Percentiles rank a stretch among this genome's conserved stretches.
Conservation (phyloP, 2,113 vertebrate genomes). For the Hoplias malabaricus region DNA sequence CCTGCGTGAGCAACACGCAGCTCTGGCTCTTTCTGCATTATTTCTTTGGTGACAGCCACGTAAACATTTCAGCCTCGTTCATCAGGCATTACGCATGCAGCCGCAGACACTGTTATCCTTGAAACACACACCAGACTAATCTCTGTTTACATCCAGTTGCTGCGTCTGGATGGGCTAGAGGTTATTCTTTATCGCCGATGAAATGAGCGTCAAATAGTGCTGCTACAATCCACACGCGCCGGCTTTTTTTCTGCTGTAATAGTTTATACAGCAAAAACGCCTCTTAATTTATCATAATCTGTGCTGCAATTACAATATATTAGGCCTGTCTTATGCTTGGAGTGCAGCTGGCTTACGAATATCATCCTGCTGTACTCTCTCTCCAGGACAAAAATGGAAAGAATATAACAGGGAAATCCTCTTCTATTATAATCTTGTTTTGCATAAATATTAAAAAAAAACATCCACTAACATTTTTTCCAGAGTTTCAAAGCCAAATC, state of each 20-base stretch:
- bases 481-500: too few relatives aligned
- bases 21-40: background rate
- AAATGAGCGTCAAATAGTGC: conserved; percentile 38
- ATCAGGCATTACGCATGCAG: conserved; percentile 15
- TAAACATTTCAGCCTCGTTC: conserved; percentile 5
- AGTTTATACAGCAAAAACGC: conserved; percentile 23
- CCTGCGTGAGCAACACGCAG: background rate
- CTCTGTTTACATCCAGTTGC: conserved; percentile 22
- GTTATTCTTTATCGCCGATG: conserved; percentile 34
- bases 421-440: background rate
- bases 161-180: conserved; percentile 2
- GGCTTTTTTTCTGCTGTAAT: background rate
- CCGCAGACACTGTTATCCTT: conserved; percentile 21
- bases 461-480: too few relatives aligned
- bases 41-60: conserved; percentile 26
- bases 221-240: background rate
- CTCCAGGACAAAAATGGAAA: background rate
- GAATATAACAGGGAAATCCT: background rate
- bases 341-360: background rate
- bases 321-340: conserved; percentile 2
- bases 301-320: conserved; percentile 10
- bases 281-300: conserved; percentile 26
- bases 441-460: background rate
- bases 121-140: conserved; percentile 2
- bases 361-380: background rate